A percentile compares a stretch with the other conserved stretches of the same genome.
These are phyloP conservation scores for Esperia sulphurella DNA, from an alignment of 2,888 invertebrate species.

Conservation along the genomic window DNA sequence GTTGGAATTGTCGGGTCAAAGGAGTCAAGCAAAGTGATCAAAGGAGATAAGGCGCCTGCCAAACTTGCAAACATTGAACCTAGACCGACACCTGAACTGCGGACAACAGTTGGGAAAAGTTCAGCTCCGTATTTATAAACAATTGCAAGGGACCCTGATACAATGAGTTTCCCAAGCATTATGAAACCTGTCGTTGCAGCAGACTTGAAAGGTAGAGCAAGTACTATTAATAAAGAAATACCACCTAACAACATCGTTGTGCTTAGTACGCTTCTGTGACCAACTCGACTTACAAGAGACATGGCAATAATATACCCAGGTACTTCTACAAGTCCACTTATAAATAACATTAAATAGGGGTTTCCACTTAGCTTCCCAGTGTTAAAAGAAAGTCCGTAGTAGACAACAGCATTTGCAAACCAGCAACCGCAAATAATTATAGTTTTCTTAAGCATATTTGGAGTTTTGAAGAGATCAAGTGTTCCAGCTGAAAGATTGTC, in stretches of 20 bases:
- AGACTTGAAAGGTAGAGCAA: conserved; percentile 83
- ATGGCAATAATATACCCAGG: conserved; percentile 88
- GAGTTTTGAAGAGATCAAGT: conserved; percentile 86
- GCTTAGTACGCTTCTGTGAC: conserved; percentile 87
- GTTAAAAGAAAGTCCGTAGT: conserved; percentile 90
- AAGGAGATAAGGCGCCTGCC: conserved; percentile 88
- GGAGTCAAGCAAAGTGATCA: conserved; percentile 87
- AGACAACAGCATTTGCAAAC: conserved; percentile 93
- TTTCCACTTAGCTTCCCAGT: conserved; percentile 88
- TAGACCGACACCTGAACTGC: conserved; percentile 90
- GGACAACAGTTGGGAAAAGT: conserved; percentile 90
- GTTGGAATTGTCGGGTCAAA: conserved; percentile 89
- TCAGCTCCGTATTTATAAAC: conserved; percentile 93
- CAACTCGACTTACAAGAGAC: conserved; percentile 86
- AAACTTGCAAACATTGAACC: conserved; percentile 92
- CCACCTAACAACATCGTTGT: conserved; percentile 89
- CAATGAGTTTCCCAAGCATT: conserved; percentile 89
- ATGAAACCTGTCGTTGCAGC: conserved; percentile 81
- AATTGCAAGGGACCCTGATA: conserved; percentile 91
- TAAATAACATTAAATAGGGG: conserved; percentile 88
- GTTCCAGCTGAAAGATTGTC: conserved; percentile 79
- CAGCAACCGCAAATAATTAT: conserved; percentile 90
- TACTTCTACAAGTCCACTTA: conserved; percentile 88
- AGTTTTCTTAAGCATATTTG: conserved; percentile 87
- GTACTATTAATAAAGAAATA: conserved; percentile 85